These are phyloP conservation scores for Hucho hucho DNA, from an alignment of 2,113 vertebrate species.

Conservation along the genomic window DNA sequence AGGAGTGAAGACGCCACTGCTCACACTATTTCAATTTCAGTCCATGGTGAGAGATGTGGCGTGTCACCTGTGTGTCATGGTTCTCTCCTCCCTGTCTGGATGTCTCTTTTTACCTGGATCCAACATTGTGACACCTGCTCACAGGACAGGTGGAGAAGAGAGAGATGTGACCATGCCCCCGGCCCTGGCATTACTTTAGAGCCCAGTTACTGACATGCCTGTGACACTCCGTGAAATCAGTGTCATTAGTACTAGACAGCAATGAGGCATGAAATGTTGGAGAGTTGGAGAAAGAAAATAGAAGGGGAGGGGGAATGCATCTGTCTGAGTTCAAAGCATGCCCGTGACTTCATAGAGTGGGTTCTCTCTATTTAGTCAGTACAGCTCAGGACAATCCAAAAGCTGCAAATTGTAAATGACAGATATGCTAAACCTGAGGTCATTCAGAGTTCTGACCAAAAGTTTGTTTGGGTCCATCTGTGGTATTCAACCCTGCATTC, in stretches of 20 bases:
- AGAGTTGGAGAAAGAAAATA: constrained; percentile 10
- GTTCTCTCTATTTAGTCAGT: constrained; percentile 36
- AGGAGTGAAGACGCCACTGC: constrained; percentile 24
- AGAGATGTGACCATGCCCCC: constrained; percentile 37
- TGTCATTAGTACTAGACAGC: constrained; percentile 54
- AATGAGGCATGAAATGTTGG: constrained; percentile 50
- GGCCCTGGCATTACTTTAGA: constrained; percentile 37
- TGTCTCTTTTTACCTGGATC: constrained; percentile 15
- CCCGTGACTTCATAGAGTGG: constrained; percentile 66
- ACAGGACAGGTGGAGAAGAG: constrained; percentile 14
- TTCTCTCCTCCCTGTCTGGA: constrained; percentile 27
- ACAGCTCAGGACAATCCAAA: constrained; percentile 47
- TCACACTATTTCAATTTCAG: constrained; percentile 60
- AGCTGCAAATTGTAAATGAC: constrained; percentile 69
- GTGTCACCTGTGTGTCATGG: constrained; percentile 48
- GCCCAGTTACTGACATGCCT: constrained; percentile 46
- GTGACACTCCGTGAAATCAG: constrained; percentile 59
- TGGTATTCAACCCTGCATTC: neutral
- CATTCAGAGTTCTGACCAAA: constrained; percentile 56
- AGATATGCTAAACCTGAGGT: constrained; percentile 68
- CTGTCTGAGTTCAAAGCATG: constrained; percentile 69
- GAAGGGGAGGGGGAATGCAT: constrained; percentile 42
- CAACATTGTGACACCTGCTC: constrained; percentile 42
- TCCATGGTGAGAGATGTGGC: constrained; percentile 35
- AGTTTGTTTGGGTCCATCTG: neutral